phyloP scores from a whole-genome alignment of 2,113 vertebrate species.

The Physeter macrocephalus region DNA sequence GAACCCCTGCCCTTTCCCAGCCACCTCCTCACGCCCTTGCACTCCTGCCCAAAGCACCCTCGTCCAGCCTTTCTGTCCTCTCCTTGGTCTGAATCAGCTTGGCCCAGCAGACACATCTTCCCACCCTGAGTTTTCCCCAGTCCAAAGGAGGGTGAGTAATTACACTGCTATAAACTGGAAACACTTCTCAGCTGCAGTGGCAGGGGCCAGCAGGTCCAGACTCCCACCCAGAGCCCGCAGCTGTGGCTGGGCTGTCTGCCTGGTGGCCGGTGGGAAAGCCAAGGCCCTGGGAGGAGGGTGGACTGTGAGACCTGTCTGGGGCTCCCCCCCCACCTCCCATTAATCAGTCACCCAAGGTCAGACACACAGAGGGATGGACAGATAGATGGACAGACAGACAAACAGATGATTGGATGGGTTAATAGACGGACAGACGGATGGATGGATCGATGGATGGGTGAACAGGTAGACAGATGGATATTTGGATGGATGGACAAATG shows the following conservation, averaged over 20 bases:
- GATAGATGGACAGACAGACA: background rate
- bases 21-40: background rate
- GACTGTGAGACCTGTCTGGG: background rate
- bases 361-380: background rate
- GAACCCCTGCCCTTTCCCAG: background rate
- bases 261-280: background rate
- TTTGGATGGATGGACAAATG: accelerated
- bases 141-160: background rate
- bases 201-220: background rate
- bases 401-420: background rate
- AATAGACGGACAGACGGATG: accelerated
- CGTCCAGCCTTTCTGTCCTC: background rate
- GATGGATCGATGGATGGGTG: accelerated
- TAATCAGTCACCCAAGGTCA: background rate
- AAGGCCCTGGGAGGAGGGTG: background rate
- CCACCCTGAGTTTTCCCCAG: background rate
- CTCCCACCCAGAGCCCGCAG: background rate
- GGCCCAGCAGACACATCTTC: background rate
- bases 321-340: background rate
- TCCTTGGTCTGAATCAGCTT: background rate
- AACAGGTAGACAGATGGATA: accelerated
- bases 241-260: conserved; percentile 38
- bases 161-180: background rate
- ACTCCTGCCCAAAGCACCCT: background rate
- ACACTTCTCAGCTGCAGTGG: conserved; percentile 6